Evolutionary conservation across 37 sponge, comb jelly and placozoan species (phyloP).

Genomic region (Sycon ciliatum): DNA sequence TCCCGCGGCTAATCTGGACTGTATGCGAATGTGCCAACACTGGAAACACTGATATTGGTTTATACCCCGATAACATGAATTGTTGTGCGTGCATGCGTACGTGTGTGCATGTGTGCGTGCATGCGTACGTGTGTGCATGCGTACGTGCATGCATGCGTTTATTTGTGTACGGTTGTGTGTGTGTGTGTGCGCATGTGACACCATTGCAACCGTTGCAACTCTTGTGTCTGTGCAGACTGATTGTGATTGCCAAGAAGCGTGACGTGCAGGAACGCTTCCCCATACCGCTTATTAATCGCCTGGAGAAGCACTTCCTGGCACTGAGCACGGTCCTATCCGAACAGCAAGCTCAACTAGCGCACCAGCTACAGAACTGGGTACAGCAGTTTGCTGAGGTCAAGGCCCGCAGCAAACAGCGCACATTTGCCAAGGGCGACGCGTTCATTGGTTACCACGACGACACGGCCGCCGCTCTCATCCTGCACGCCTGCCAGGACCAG

Average conservation of each 20-base stretch:
- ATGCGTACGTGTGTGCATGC: no score
- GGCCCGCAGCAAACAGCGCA: not conserved
- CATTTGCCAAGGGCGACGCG: conserved; percentile 42
- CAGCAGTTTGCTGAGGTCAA: not conserved
- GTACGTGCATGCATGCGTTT: no score
- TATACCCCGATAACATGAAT: no score
- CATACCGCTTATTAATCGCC: conserved; percentile 50
- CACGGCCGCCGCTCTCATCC: conserved; percentile 65
- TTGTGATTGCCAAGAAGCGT: conserved; percentile 34
- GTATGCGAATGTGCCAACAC: no score
- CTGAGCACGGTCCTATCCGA: conserved; percentile 24
- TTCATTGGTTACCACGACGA: conserved; percentile 69
- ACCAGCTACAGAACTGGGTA: conserved; percentile 11
- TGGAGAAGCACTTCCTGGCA: conserved; percentile 55
- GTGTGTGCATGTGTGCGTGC: no score
- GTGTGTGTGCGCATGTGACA: no score
- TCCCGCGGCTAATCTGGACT: no score
- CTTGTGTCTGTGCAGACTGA: conserved; percentile 22
- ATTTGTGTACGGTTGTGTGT: no score
- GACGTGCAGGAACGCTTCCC: conserved; percentile 49
- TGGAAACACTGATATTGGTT: no score
- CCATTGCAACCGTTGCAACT: no score
- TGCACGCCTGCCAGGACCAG: conserved; percentile 37
- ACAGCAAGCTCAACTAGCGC: not conserved
- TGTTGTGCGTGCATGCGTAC: no score